These are phyloP conservation scores for Campaea margaritaria DNA, from an alignment of 2,888 invertebrate genomes.

Conservation along the genomic window DNA sequence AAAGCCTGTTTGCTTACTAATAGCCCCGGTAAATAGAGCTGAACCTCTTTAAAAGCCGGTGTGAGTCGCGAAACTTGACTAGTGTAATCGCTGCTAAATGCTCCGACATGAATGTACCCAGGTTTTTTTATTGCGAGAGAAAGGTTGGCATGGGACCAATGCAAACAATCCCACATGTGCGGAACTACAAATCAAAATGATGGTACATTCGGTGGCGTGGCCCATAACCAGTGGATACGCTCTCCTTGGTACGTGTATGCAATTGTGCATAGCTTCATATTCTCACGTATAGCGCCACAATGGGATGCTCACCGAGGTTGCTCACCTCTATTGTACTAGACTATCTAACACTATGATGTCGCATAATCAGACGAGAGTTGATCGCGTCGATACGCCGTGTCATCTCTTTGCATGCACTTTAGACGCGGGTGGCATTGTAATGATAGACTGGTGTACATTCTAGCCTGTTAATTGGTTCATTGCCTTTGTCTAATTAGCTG, in stretches of 20 bases:
- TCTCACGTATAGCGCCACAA: slow-evolving; percentile 74
- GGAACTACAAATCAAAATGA: slow-evolving; percentile 38
- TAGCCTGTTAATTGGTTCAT: slow-evolving; percentile 51
- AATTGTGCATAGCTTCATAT: slow-evolving; percentile 50
- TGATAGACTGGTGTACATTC: slow-evolving; percentile 41
- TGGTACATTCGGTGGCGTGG: not conserved
- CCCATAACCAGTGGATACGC: not conserved
- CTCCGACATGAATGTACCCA: not conserved
- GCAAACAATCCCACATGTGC: not conserved
- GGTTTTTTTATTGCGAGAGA: not conserved
- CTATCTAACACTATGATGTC: slow-evolving; percentile 70
- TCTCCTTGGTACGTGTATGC: not conserved
- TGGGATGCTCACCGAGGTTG: slow-evolving; percentile 72
- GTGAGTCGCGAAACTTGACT: slow-evolving; percentile 11
- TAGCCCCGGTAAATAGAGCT: slow-evolving; percentile 43
- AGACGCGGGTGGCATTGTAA: slow-evolving; percentile 48
- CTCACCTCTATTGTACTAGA: slow-evolving; percentile 69
- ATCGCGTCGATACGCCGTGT: slow-evolving; percentile 50
- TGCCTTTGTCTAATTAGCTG: slow-evolving; percentile 34
- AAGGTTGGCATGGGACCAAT: too few relatives aligned
- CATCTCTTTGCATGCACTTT: slow-evolving; percentile 42
- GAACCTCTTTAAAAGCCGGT: slow-evolving; percentile 28
- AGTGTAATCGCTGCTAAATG: slow-evolving; percentile 50
- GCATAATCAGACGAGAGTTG: slow-evolving; percentile 69
- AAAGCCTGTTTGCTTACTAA: slow-evolving; percentile 45